Percentiles rank a stretch among this genome's conserved stretches.
These are phyloP conservation scores for Aphidius gifuensis DNA, from an alignment of 1,140 invertebrate species.

Conservation along the genomic window DNA sequence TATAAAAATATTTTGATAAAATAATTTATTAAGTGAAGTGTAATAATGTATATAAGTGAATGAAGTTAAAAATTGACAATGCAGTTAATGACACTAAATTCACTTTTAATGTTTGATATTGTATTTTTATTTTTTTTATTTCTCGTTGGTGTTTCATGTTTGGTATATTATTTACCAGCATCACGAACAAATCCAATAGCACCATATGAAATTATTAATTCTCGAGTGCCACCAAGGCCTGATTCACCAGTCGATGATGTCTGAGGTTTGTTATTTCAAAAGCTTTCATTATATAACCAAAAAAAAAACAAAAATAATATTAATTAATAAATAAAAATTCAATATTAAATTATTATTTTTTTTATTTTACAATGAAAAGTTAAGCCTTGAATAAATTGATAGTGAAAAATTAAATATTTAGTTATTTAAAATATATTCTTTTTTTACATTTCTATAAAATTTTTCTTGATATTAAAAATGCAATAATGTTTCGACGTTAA, in stretches of 20 bases:
- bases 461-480: too few species aligned
- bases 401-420: too few species aligned
- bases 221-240: conserved; percentile 39
- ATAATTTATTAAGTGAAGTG: neutral
- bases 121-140: conserved; percentile 83
- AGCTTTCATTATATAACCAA: neutral
- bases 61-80: conserved; percentile 50
- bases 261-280: conserved; percentile 43
- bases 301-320: conserved; percentile 2
- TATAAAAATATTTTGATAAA: neutral
- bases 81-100: conserved; percentile 79
- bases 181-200: conserved; percentile 46
- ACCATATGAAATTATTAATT: conserved; percentile 48
- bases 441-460: too few species aligned
- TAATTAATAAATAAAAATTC: neutral
- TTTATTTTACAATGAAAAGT: too few species aligned
- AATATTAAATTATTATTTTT: too few species aligned
- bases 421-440: too few species aligned
- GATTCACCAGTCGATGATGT: conserved; percentile 51
- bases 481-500: neutral
- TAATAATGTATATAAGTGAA: conserved; percentile 5
- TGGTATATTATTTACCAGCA: conserved; percentile 73
- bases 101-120: conserved; percentile 80
- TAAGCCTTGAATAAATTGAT: too few species aligned
- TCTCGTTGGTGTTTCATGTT: conserved; percentile 74